Conservation (phyloP, 2,113 vertebrate species). For the Saguinus midas region DNA sequence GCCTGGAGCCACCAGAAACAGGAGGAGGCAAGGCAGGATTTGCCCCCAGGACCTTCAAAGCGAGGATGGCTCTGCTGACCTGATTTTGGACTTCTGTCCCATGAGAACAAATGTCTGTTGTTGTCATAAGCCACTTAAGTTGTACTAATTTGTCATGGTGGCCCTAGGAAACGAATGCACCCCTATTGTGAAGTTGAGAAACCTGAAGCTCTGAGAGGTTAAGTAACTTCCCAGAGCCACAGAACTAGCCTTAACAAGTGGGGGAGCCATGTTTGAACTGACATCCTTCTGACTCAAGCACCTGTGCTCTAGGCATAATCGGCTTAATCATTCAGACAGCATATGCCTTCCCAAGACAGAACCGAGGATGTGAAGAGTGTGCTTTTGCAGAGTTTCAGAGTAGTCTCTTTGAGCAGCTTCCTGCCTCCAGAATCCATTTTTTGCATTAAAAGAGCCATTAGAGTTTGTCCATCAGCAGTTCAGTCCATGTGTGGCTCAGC, state of each 20-base stretch:
- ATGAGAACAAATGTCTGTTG: neutral
- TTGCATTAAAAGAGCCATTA: constrained; percentile 54
- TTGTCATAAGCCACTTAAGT: neutral
- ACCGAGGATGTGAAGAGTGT: neutral
- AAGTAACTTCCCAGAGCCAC: neutral
- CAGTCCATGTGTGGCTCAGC: neutral
- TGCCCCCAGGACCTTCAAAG: neutral
- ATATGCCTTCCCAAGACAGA: neutral
- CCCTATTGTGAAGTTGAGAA: neutral
- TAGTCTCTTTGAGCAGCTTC: neutral
- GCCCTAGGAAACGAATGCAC: neutral
- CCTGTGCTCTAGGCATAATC: neutral
- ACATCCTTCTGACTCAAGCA: neutral
- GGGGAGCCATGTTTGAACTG: neutral
- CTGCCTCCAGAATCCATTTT: constrained; percentile 45
- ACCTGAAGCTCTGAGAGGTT: neutral
- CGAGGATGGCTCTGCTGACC: neutral
- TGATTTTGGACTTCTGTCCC: neutral
- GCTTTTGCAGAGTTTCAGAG: neutral
- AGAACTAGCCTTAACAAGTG: neutral
- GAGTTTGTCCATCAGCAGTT: constrained; percentile 22
- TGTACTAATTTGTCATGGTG: neutral
- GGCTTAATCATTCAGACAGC: neutral
- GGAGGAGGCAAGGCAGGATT: neutral
- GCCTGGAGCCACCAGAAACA: neutral